A percentile compares a stretch with the other conserved stretches of the same genome.
Conservation (phyloP, 2,113 vertebrate species). For the Oophaga pumilio region DNA sequence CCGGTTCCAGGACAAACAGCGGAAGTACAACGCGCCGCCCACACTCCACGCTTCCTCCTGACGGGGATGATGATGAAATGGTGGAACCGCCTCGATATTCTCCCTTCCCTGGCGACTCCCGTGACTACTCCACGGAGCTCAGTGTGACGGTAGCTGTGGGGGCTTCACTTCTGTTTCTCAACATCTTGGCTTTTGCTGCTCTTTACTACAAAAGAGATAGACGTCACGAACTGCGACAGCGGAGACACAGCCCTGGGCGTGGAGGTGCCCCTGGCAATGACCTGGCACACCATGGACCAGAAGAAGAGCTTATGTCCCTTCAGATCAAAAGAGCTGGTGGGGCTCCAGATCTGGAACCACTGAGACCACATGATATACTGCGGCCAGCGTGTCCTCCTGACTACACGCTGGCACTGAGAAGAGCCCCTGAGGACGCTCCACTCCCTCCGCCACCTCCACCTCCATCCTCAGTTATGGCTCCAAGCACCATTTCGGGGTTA, state of each 20-base stretch:
- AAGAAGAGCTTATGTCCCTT: constrained; percentile 90
- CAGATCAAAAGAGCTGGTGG: constrained; percentile 87
- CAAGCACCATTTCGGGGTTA: constrained; percentile 84
- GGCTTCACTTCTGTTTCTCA: constrained; percentile 90
- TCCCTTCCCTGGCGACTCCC: constrained; percentile 82
- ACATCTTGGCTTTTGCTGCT: constrained; percentile 90
- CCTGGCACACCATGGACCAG: constrained; percentile 83
- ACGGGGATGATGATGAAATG: constrained; percentile 74
- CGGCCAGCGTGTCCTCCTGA: constrained; percentile 88
- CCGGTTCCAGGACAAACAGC: constrained; percentile 63
- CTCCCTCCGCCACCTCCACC: constrained; percentile 82
- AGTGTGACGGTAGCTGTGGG: constrained; percentile 90
- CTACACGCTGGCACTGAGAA: constrained; percentile 87
- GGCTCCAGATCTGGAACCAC: constrained; percentile 79
- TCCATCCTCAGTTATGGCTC: constrained; percentile 91
- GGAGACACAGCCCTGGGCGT: constrained; percentile 81
- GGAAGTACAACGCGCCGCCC: constrained; percentile 71
- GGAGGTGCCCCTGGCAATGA: constrained; percentile 80
- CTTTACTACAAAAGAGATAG: constrained; percentile 94
- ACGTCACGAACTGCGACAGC: constrained; percentile 82
- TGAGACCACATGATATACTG: constrained; percentile 84
- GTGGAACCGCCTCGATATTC: constrained; percentile 74
- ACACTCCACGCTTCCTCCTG: constrained; percentile 73
- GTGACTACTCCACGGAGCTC: constrained; percentile 90
- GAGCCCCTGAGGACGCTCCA: constrained; percentile 88